Conservation (phyloP, 2,113 vertebrate genomes). For the Neomonachus schauinslandi region DNA sequence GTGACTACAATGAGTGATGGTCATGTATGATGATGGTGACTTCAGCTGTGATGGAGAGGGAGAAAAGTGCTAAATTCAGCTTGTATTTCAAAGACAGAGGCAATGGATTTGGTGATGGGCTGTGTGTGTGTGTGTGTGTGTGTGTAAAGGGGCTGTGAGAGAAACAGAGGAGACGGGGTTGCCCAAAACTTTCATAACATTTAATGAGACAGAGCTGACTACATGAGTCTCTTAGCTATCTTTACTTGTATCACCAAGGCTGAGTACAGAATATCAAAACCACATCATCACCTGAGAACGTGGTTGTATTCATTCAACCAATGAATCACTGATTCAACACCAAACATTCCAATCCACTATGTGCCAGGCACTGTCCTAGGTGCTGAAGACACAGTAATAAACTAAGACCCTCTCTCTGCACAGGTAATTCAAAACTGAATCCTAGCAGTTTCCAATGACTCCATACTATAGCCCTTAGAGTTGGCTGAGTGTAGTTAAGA, state of each 20-base stretch:
- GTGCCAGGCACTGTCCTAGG: conserved; percentile 59
- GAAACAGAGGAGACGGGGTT: not conserved
- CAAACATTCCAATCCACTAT: not conserved
- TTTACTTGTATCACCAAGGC: not conserved
- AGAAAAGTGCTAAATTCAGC: not conserved
- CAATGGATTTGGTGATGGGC: not conserved
- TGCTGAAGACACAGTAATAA: conserved; percentile 57
- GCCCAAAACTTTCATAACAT: not conserved
- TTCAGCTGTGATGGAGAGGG: not conserved
- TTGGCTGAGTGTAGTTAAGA: not conserved
- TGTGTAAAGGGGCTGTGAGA: not conserved
- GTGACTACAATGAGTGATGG: not conserved
- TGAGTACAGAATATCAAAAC: not conserved
- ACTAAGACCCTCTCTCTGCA: not conserved
- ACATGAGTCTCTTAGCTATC: not conserved
- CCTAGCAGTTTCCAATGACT: not conserved
- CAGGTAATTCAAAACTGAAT: not conserved
- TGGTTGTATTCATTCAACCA: not conserved
- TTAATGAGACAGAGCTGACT: not conserved
- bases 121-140: not conserved
- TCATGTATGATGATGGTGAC: not conserved
- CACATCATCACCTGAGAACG: not conserved
- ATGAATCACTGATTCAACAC: not conserved
- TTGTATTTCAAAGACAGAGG: not conserved
- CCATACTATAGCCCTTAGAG: not conserved